Base-by-base conservation (phyloP, 2,888 invertebrate species). In the Pollenia labialis region DNA sequence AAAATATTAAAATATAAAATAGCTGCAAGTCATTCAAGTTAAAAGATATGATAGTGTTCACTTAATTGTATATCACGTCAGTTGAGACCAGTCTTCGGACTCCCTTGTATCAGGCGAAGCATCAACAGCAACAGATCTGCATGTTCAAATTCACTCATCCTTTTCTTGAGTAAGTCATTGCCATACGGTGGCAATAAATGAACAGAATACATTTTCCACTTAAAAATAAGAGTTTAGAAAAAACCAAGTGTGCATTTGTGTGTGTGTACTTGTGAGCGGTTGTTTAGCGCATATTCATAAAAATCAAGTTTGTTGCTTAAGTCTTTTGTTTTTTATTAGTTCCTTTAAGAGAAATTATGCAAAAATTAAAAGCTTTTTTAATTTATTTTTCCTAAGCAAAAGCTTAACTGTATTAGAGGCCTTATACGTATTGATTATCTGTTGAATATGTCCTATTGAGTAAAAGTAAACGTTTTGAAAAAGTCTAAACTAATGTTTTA, bases 1-100 rank as follows among this genome's bases (percentile, higher is more conserved):
- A 32, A 18, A 46, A 50, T 64, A 76, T 71, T 56, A 84, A 76
- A 83, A 68, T 74, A 74, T 81, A 76, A 81, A 77, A 87, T 87
- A 87, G 87, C 87, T 87, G 87, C 87, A 79, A 84, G 87, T 87
- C 84, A 87, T 87, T 87, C 84, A 69, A 76, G 84, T 81, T 87
- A 81, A 77, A 84, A 84, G 81, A 87, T 87, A 87, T 81, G 84
- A 84, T 84, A 84, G 77, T 81, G 84, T 74, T 87, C 87, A 77
- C 84, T 68, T 87, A 87, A 87, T 87, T 87, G 81, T 74, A 77
- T 58, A 74, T 11, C 71, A 81, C 76, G 66, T 68, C 84, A 74
- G 60, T 62, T 9, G 50, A 84, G 32, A 77, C 68, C 87, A 77
- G 74, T 81, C 77, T 66, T 14, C 54, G 18, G 18, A 12, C 42